phyloP scores from a whole-genome alignment of 1,140 invertebrate species.

The Drosophila simulans region DNA sequence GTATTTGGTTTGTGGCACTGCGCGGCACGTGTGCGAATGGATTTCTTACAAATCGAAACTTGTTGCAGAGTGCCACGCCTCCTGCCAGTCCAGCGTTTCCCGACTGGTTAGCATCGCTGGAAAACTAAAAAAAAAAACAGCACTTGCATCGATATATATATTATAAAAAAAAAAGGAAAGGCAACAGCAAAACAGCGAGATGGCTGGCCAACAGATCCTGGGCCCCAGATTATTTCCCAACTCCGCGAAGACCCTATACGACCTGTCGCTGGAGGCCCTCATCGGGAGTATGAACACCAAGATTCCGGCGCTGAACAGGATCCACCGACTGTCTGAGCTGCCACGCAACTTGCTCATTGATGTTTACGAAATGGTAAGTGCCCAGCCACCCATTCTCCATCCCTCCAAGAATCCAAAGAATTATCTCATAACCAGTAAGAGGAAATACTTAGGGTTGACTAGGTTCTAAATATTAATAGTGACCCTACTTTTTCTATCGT shows the following conservation, averaged over 20 bases:
- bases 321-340: slow-evolving; percentile 70
- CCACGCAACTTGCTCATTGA: slow-evolving; percentile 75
- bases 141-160: background rate
- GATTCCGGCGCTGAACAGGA: slow-evolving; percentile 62
- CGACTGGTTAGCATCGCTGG: background rate
- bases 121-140: background rate
- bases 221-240: slow-evolving; percentile 37
- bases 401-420: background rate
- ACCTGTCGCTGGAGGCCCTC: slow-evolving; percentile 55
- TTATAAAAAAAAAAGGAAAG: background rate
- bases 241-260: slow-evolving; percentile 58
- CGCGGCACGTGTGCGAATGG: slow-evolving; percentile 42
- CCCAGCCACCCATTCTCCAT: no score
- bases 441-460: background rate
- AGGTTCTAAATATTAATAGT: background rate
- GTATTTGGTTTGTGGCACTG: background rate
- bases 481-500: no score
- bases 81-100: slow-evolving; percentile 1
- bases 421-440: slow-evolving; percentile 10
- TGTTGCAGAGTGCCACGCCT: slow-evolving; percentile 54
- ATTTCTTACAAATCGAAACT: slow-evolving; percentile 27
- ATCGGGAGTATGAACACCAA: slow-evolving; percentile 66
- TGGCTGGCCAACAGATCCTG: slow-evolving; percentile 60
- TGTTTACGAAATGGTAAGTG: slow-evolving; percentile 76
- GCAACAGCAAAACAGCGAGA: slow-evolving; percentile 22